A percentile compares a stretch with the other conserved stretches of the same genome.
These are phyloP conservation scores for Habroteleia sp. DNA, from an alignment of 2,888 invertebrate species.

Conservation along the genomic window DNA sequence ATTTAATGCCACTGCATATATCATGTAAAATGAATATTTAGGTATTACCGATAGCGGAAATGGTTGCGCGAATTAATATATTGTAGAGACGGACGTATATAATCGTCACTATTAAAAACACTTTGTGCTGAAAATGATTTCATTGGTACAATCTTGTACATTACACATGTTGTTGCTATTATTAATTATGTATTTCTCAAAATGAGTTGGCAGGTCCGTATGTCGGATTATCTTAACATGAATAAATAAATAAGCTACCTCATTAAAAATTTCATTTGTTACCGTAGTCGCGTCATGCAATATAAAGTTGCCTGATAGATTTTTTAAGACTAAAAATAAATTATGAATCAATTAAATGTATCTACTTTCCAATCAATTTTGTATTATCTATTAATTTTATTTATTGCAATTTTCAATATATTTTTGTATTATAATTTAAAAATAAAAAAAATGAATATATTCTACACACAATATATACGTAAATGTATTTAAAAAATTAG, in stretches of 20 bases:
- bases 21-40: neutral
- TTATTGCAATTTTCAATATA: too few species aligned
- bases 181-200: conserved; percentile 10
- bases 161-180: neutral
- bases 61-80: too few species aligned
- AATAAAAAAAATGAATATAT: too few species aligned
- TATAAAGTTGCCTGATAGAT: too few species aligned
- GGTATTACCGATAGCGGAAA: neutral
- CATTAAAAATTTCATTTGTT: conserved; percentile 15
- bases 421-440: too few species aligned
- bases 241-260: conserved; percentile 8
- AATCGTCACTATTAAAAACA: conserved; percentile 10
- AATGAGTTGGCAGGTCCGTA: neutral
- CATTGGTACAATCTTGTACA: neutral
- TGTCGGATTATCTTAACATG: conserved; percentile 7
- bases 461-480: too few species aligned
- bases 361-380: too few species aligned
- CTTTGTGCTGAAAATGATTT: conserved; percentile 3
- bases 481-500: too few species aligned
- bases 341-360: too few species aligned
- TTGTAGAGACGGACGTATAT: neutral
- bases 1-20: too few species aligned
- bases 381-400: too few species aligned
- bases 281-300: neutral
- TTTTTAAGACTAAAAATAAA: too few species aligned